Evolutionary conservation across 2,113 vertebrate species (phyloP), one percentile per base, ranked within the genome.

Genomic region (Malurus cyaneus): DNA sequence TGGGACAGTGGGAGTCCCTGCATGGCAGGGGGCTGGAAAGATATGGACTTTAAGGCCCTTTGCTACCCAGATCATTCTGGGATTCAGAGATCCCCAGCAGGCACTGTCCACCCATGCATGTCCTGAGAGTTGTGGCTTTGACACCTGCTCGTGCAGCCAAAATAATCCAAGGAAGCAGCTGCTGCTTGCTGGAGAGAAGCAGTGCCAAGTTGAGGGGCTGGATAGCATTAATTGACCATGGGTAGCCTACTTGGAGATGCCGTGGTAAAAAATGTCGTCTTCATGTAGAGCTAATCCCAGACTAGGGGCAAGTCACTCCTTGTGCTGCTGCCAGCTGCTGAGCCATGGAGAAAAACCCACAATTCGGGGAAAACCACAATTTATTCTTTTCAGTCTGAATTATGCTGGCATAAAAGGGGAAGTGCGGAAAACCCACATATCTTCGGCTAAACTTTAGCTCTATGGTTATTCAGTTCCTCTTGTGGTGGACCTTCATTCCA

Each of bases 301-400:
- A 2, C 1, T 28, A 14, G 47, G 29, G 57, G 20, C 3, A 12
- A 32, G 32, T 28, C 39, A 25, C 31, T 83, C 0, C 0, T 9
- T 14, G 46, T 9, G 44, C 32, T 12, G 39, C 34, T 84, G 49
- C 31, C 7, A 8, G 34, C 42, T 64, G 21, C 39, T 5, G 4
- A 34, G 28, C 29, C 1, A 4, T 1, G 2, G 28, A 32, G 39
- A 32, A 66, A 54, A 54, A 46, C 34, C 24, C 39, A 4, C 5
- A 0, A 19, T 52, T 77, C 0, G 0, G 46, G 71, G 67, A 80
- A 88, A 86, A 20, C 25, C 12, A 3, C 62, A 9, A 12, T 46
- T 61, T 64, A 24, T 14, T 89, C 5, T 41, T 80, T n/a, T 52
- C 8, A 36, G 57, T 6, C 25, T 26, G 42, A 66, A 18, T 24